These are phyloP conservation scores for Nibea coibor DNA, from an alignment of 2,113 vertebrate species.

Conservation along the genomic window DNA sequence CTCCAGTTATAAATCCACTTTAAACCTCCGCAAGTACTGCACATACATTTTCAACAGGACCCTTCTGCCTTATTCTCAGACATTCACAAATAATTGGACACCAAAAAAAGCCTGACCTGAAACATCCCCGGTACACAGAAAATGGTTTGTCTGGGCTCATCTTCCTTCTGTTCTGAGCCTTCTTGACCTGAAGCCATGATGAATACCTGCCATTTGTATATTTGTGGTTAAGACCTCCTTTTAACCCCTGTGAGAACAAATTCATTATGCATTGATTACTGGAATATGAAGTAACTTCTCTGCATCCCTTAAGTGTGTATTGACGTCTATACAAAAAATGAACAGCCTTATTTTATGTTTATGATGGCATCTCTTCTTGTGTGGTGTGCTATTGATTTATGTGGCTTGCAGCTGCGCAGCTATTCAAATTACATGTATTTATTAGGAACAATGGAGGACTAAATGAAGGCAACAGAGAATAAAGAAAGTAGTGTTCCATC, in stretches of 20 bases:
- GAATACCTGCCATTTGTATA: slow-evolving; percentile 26
- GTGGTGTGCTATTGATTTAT: slow-evolving; percentile 66
- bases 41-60: slow-evolving; percentile 39
- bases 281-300: slow-evolving; percentile 71
- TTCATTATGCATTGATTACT: slow-evolving; percentile 77
- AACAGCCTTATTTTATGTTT: slow-evolving; percentile 54
- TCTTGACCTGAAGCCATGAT: slow-evolving; percentile 5
- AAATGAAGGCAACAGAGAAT: slow-evolving; percentile 32
- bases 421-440: slow-evolving; percentile 70
- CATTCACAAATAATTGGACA: slow-evolving; percentile 45
- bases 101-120: not conserved
- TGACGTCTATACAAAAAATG: slow-evolving; percentile 73
- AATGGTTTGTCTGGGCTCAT: slow-evolving; percentile 21
- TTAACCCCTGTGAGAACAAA: slow-evolving; percentile 58
- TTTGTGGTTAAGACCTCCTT: slow-evolving; percentile 43
- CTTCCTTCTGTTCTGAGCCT: not conserved
- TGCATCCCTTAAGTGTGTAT: slow-evolving; percentile 63
- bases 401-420: slow-evolving; percentile 56
- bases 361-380: slow-evolving; percentile 39
- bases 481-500: slow-evolving; percentile 16
- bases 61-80: slow-evolving; percentile 37
- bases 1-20: slow-evolving; percentile 70
- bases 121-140: slow-evolving; percentile 14
- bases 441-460: slow-evolving; percentile 41
- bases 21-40: slow-evolving; percentile 39